Evolutionary conservation across 2,797 vertebrate species (phyloP), one percentile per base, ranked within the genome.

Genomic region (Danio albolineatus): DNA sequence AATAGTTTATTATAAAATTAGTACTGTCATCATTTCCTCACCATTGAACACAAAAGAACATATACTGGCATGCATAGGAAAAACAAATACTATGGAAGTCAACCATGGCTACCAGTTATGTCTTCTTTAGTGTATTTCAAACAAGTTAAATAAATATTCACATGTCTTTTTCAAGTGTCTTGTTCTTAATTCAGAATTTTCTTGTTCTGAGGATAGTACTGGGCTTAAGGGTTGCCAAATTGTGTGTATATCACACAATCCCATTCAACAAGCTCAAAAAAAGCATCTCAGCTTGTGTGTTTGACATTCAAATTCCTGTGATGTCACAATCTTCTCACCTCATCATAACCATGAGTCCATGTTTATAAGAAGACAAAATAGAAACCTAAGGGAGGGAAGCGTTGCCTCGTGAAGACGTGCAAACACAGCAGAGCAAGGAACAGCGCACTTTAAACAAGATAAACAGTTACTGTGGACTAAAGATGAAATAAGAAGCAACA

Each of bases 401-500:
- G 39, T 76, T 65, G 69, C 76, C 67, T 57, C 39, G 48, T 44
- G 66, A 69, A 73, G 67, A 67, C 36, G 12, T 73, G 76, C 75
- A 82, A 83, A 85, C 79, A 80, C 51, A 38, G n/a, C 73, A 62
- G 59, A 48, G 51, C 53, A 54, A 79, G 70, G 76, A 76, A 78
- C 73, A 77, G 72, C 76, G 81, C 75, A 70, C 61, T 75, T 84
- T 67, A 85, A 89, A 79, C 28, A 21, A 69, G 67, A 79, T 85
- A 88, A 84, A 84, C 79, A 83, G 65, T 81, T 83, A 75, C 81
- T 79, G 59, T 81, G 54, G 43, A 46, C 59, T 69, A 65, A 67
- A 79, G 80, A 78, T 79, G 76, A 83, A 81, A 79, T 76, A 81
- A 77, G 77, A 73, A 77, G 77, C 73, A 85, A 66, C 36, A 43